Conservation (phyloP, 2,113 vertebrate genomes). For the Hemibates koningsi region DNA sequence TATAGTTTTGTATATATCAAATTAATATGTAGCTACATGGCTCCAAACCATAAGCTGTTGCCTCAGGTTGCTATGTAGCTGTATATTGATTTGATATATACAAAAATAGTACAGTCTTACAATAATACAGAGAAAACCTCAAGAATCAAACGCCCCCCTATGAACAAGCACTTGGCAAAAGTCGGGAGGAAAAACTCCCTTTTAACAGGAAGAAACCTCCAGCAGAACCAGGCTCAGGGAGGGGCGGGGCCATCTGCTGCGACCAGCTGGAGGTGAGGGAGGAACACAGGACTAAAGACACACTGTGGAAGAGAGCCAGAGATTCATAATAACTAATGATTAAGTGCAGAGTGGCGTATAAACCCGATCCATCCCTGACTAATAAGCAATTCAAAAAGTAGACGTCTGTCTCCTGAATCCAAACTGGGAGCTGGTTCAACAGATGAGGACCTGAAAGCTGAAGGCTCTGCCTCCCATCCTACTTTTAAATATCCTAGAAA, state of each 20-base stretch:
- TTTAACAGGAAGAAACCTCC: neutral
- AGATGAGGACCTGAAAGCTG: neutral
- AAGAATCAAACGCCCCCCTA: neutral
- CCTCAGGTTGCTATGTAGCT: neutral
- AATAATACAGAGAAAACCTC: neutral
- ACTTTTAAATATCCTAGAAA: neutral
- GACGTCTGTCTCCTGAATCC: neutral
- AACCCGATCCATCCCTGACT: neutral
- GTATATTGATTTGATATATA: neutral
- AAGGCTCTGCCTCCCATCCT: neutral
- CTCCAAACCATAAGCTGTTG: neutral
- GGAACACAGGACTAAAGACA: neutral
- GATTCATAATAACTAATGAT: neutral
- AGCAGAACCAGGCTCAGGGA: neutral
- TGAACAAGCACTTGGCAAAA: accelerated
- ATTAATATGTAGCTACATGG: neutral
- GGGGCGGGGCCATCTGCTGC: neutral
- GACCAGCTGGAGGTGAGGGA: neutral
- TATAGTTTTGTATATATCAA: neutral
- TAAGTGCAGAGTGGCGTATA: neutral
- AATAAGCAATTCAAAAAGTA: neutral
- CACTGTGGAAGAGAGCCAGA: neutral
- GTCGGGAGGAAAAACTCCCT: neutral
- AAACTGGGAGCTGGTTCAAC: neutral
- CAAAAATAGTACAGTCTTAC: neutral